Percentiles rank a stretch among this genome's conserved stretches.
phyloP scores from a whole-genome alignment of 2,113 vertebrate genomes.

The Toxotes chatareus region DNA sequence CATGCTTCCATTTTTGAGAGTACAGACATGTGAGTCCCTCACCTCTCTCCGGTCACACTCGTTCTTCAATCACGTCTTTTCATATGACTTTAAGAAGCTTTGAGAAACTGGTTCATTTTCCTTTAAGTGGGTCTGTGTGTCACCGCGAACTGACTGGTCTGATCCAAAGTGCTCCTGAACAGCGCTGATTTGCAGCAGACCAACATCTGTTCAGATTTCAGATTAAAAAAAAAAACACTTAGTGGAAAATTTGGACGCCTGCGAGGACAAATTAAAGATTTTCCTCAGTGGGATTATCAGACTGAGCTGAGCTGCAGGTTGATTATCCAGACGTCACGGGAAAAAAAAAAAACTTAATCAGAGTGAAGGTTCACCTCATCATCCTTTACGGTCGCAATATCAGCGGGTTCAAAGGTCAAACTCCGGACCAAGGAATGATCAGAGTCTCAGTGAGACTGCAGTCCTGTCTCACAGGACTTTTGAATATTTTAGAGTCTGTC shows the following conservation, averaged over 20 bases:
- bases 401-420: background rate
- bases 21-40: background rate
- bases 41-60: background rate
- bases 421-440: background rate
- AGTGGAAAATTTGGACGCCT: slow-evolving; percentile 16
- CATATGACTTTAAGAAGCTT: no score
- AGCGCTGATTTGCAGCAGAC: background rate
- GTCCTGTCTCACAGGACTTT: background rate
- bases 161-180: slow-evolving; percentile 20
- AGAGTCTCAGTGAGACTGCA: background rate
- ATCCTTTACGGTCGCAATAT: background rate
- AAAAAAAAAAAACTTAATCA: background rate
- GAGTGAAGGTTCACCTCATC: background rate
- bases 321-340: slow-evolving; percentile 8
- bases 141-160: background rate
- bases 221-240: slow-evolving; percentile 51
- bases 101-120: background rate
- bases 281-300: slow-evolving; percentile 42
- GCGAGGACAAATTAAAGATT: slow-evolving; percentile 33
- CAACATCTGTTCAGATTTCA: slow-evolving; percentile 36
- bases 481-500: background rate
- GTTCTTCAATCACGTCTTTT: no score
- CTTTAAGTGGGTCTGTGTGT: slow-evolving; percentile 9
- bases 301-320: slow-evolving; percentile 18
- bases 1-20: no score